These are phyloP conservation scores for Hyles lineata DNA, from an alignment of 2,888 invertebrate species.

Conservation along the genomic window DNA sequence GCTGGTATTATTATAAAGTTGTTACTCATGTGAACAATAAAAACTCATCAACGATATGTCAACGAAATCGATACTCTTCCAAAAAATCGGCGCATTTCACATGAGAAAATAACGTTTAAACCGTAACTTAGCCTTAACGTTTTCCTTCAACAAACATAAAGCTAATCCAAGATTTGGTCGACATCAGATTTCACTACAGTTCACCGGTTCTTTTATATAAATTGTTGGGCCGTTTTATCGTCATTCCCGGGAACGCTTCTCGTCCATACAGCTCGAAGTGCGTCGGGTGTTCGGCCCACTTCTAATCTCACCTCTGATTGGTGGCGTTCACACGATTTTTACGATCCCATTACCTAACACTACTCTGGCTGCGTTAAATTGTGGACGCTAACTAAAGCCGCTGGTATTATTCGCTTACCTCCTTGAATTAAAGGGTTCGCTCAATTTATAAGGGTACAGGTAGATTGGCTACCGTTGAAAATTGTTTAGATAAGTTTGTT, in stretches of 20 bases:
- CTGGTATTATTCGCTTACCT: conserved; percentile 51
- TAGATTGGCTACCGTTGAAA: conserved; percentile 47
- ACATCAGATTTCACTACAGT: conserved; percentile 11
- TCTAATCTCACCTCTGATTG: conserved; percentile 78
- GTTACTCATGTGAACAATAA: too few species aligned
- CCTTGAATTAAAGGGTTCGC: conserved; percentile 61
- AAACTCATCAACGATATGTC: too few species aligned
- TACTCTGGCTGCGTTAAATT: conserved; percentile 55
- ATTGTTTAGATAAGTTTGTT: conserved; percentile 47
- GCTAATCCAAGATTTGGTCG: conserved; percentile 7
- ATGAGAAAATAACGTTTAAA: not conserved
- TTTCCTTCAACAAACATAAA: not conserved
- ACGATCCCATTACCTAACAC: conserved; percentile 65
- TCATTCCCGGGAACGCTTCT: conserved; percentile 52
- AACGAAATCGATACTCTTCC: too few species aligned
- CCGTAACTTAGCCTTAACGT: not conserved
- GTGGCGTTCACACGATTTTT: conserved; percentile 72
- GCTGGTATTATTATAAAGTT: too few species aligned
- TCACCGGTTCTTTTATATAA: conserved; percentile 57
- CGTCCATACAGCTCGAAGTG: conserved; percentile 43
- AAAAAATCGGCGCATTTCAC: not conserved
- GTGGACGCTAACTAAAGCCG: conserved; percentile 59
- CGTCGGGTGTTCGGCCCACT: conserved; percentile 47
- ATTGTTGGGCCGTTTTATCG: conserved; percentile 72
- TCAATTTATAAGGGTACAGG: conserved; percentile 59